Base-by-base conservation (phyloP, 2,888 invertebrate genomes). In the Gastrophysa polygoni region DNA sequence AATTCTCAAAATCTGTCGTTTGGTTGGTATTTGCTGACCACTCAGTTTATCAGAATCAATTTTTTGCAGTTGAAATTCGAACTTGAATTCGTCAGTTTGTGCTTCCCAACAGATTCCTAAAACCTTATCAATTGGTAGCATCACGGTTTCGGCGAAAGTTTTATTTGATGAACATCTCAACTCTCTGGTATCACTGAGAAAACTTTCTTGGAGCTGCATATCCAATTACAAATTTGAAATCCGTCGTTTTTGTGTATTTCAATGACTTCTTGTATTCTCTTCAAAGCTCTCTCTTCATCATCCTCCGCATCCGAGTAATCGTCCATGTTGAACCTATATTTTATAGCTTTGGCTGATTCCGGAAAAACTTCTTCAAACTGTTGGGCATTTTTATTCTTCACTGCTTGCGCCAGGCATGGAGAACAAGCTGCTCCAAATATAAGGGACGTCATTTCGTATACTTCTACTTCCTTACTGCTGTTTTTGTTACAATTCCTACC, bases 41-140 rank as follows among this genome's bases (percentile, higher is more conserved):
- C 6, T 46, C 16, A 46, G 17, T 46, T 7, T 46, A n/a, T 16
- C 46, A 2, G 16, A 10, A 18, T 46, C 18, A 46, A 46, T 46
- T 46, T 46, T 46, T 14, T 46, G 46, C 46, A 46, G 16, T 18
- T 46, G 46, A 7, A 46, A 46, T 14, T 14, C 43, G 32, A 52
- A 38, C 14, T 16, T 28, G 18, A 32, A 52, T 14, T 28, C n/a
- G 2, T n/a, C 18, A 52, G 18, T 18, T 49, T 49, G 10, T 1
- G 20, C 14, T 48, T 46, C 46, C 46, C 46, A 46, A 14, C 17
- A 46, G 7, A 46, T 14, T 11, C 43, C 43, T 16, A 46, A 16
- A 7, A 46, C 16, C 3, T 18, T 46, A 2, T 46, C 17, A 16
- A 46, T 16, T 3, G 46, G 46, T 17, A 16, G 16, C 38, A 38